A percentile compares a stretch with the other conserved stretches of the same genome.
Conservation (phyloP, 1,140 invertebrate species). For the Hypothenemus hampei region DNA sequence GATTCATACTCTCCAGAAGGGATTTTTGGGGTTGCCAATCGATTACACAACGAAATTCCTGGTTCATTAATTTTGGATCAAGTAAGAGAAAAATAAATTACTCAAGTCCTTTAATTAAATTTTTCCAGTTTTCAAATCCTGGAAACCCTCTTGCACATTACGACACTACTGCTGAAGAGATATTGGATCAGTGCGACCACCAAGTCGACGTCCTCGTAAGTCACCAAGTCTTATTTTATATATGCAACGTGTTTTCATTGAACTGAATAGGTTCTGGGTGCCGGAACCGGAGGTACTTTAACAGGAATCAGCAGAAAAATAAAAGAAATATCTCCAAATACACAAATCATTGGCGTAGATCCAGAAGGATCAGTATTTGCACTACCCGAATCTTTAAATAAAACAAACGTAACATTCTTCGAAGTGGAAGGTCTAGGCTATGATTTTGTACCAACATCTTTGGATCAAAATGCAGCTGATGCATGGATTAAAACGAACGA, state of each 20-base stretch:
- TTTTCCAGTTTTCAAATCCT: conserved; percentile 70
- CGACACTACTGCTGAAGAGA: conserved; percentile 85
- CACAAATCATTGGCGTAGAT: conserved; percentile 76
- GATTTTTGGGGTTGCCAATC: conserved; percentile 85
- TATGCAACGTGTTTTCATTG: not conserved
- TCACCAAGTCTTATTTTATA: conserved; percentile 46
- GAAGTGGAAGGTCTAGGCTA: conserved; percentile 85
- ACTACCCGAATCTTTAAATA: conserved; percentile 62
- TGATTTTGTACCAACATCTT: conserved; percentile 91
- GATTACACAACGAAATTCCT: conserved; percentile 78
- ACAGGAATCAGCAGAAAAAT: conserved; percentile 80
- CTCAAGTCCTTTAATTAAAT: not conserved
- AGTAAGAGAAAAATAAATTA: conserved; percentile 48
- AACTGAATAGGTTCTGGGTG: conserved; percentile 55
- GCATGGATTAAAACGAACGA: conserved; percentile 85
- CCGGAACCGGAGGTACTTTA: conserved; percentile 87
- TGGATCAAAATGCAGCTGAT: conserved; percentile 74
- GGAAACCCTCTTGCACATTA: conserved; percentile 93
- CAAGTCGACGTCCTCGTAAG: conserved; percentile 73
- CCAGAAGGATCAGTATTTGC: conserved; percentile 84
- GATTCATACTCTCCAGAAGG: conserved; percentile 83
- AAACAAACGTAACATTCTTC: conserved; percentile 61
- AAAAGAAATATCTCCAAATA: conserved; percentile 63
- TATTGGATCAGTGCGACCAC: conserved; percentile 72
- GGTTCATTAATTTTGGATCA: conserved; percentile 94